Evolutionary conservation across 1,140 invertebrate species (phyloP).

Genomic region (Aphidius ervi): DNA sequence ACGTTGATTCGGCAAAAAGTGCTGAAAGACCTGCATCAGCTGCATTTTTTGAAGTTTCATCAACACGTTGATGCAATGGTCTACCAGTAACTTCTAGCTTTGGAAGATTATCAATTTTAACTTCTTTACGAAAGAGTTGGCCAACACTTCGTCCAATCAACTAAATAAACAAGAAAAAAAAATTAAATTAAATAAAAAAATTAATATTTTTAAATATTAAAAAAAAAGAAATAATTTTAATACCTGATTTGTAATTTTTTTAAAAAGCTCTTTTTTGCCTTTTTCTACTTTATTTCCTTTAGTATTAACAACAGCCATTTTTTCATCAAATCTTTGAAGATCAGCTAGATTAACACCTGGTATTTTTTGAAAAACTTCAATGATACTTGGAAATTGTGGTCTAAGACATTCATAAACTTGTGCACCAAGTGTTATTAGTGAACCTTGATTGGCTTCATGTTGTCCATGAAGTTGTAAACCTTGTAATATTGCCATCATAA

Average conservation of each 20-base stretch:
- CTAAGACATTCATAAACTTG: conserved; percentile 79
- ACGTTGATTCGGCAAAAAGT: conserved; percentile 53
- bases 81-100: conserved; percentile 56
- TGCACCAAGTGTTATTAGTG: conserved; percentile 64
- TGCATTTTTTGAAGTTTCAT: conserved; percentile 46
- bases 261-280: conserved; percentile 85
- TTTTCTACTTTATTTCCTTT: conserved; percentile 80
- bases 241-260: conserved; percentile 79
- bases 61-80: conserved; percentile 51
- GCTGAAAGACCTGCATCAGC: conserved; percentile 51
- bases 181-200: conserved; percentile 16
- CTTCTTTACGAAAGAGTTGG: conserved; percentile 80
- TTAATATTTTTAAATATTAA: conserved; percentile 3
- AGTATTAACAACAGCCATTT: conserved; percentile 64
- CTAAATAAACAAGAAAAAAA: conserved; percentile 48
- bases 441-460: conserved; percentile 77
- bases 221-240: conserved; percentile 25
- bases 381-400: conserved; percentile 67
- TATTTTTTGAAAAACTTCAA: conserved; percentile 68
- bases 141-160: conserved; percentile 76
- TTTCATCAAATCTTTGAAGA: conserved; percentile 78
- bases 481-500: conserved; percentile 70
- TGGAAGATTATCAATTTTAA: conserved; percentile 78
- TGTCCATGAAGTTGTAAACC: conserved; percentile 76
- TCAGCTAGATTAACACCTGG: conserved; percentile 73